Evolutionary conservation across 2,113 vertebrate species (phyloP), one percentile per base, ranked within the genome.

Genomic region (Strix aluco): DNA sequence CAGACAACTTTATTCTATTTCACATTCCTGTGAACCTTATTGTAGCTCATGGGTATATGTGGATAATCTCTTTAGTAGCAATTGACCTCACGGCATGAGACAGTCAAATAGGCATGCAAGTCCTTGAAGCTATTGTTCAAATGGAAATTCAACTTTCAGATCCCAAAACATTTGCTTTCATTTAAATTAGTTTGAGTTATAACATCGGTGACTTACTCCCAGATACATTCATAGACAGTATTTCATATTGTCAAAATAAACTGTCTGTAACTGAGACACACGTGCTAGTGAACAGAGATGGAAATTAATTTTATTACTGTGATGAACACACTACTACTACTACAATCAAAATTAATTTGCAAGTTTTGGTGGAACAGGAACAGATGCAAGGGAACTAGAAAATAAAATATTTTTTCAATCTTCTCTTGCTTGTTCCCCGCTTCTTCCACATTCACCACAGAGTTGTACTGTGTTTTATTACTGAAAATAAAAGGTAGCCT

Each of bases 231-330:
- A 55, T 30, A 86, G 34, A 82, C 46, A 81, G 20, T 80, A 96
- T 86, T 95, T 96, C 79, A 89, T 42, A 88, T 86, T 82, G 90
- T 94, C 71, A 87, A 58, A 97, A 97, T 90, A 94, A 92, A 92
- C 67, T 87, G 81, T 20, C 89, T 71, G 71, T 81, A 82, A 87
- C 58, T 65, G 72, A 96, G 73, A 81, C 80, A 97, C 1, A 3
- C 49, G 44, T 52, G 46, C 93, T 4, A 62, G 72, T 71, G 84
- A 96, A 93, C 19, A 91, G 77, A 95, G 84, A 67, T 86, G 55
- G 80, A 96, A 96, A 95, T 91, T 90, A 69, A 92, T 93, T 94
- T 91, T 82, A 90, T 95, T 91, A 92, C 79, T 57, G 47, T 57
- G 46, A 91, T 94, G 87, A 96, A 88, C 66, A 92, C 47, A 66